Conservation (phyloP, 2,888 invertebrate genomes). For the Lordiphosa fenestrarum region DNA sequence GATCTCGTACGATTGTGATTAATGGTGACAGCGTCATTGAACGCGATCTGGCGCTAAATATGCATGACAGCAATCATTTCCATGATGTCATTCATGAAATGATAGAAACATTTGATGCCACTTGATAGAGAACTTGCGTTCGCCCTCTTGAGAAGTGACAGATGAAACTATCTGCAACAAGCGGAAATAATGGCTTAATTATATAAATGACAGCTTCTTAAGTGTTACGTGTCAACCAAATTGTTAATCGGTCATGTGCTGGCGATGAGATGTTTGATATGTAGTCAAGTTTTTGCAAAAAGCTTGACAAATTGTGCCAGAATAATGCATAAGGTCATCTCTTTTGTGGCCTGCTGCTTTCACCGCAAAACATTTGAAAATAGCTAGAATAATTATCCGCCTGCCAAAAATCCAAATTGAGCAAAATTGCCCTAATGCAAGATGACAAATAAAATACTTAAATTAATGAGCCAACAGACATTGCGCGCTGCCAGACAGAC, state of each 20-base stretch:
- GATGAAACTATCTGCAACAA: conserved; percentile 50
- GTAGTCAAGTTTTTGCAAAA: no score
- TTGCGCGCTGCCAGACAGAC: conserved; percentile 37
- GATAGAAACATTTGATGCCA: conserved; percentile 44
- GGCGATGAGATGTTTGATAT: conserved; percentile 14
- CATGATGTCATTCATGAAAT: conserved; percentile 56
- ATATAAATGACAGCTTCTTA: conserved; percentile 58
- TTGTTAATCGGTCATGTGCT: conserved; percentile 9
- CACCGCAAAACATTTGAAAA: no score
- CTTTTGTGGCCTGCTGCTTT: no score
- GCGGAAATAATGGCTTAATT: conserved; percentile 73
- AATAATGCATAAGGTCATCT: no score
- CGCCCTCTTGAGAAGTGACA: conserved; percentile 49
- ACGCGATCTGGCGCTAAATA: conserved; percentile 57
- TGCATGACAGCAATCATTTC: conserved; percentile 43
- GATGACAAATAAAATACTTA: neutral
- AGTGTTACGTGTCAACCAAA: conserved; percentile 48
- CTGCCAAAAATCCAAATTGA: no score
- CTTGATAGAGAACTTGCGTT: conserved; percentile 39
- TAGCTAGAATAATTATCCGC: no score
- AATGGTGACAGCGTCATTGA: conserved; percentile 68
- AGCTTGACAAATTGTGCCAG: no score
- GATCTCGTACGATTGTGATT: conserved; percentile 60
- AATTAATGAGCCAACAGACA: conserved; percentile 56
- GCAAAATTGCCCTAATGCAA: conserved; percentile 20